Conservation (phyloP, 2,113 vertebrate species). For the Xyliphius kryptos region DNA sequence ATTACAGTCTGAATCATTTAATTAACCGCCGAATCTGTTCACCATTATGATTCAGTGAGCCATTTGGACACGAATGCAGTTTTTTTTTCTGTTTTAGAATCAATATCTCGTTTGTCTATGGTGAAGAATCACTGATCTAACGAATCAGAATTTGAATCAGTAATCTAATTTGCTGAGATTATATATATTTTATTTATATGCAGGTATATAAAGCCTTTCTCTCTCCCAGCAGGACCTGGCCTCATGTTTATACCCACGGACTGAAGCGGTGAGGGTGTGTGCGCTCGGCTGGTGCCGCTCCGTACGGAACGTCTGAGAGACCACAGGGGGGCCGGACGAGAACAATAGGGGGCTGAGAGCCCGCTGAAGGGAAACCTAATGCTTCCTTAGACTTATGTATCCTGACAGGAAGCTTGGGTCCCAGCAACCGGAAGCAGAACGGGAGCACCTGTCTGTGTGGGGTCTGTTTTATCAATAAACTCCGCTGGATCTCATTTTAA, state of each 20-base stretch:
- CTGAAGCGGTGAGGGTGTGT: constrained; percentile 4
- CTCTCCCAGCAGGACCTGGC: too few species aligned
- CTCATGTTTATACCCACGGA: too few species aligned
- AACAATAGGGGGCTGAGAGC: constrained; percentile 32
- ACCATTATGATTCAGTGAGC: neutral
- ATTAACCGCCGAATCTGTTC: neutral
- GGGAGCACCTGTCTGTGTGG: constrained; percentile 34
- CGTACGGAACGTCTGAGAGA: constrained; percentile 18
- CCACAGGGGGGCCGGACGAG: constrained; percentile 1
- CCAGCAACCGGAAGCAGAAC: constrained; percentile 31
- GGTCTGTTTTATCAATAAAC: neutral
- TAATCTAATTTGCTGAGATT: neutral
- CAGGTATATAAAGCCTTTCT: too few species aligned
- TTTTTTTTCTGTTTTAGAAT: too few species aligned
- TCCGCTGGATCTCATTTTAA: too few species aligned
- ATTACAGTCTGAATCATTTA: too few species aligned
- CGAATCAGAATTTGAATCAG: neutral
- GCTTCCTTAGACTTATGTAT: constrained; percentile 35
- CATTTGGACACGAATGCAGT: too few species aligned
- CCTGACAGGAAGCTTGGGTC: constrained; percentile 43
- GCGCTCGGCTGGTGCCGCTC: constrained; percentile 13
- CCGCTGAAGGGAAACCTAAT: constrained; percentile 12
- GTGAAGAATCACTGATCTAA: too few species aligned
- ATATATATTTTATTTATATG: neutral
- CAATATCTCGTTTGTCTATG: too few species aligned